A percentile compares a stretch with the other conserved stretches of the same genome.
Evolutionary conservation across 92 coral and sea anemone genomes (phyloP).

Genomic region (Pocillopora grandis): DNA sequence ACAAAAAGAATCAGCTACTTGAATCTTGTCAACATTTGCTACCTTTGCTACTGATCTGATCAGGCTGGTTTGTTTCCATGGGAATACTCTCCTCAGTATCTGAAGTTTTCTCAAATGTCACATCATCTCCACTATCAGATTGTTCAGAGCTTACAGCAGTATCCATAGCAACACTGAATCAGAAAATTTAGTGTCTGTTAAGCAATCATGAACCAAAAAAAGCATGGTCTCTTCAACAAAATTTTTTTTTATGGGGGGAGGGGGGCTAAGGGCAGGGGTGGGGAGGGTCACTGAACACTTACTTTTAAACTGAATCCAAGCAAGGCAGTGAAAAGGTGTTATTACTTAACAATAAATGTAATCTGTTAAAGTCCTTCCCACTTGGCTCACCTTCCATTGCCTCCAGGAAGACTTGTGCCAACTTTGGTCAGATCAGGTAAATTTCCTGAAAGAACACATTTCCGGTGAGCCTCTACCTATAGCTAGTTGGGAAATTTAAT

Average conservation of each 20-base stretch:
- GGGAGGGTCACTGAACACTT: too few species aligned
- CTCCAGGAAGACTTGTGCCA: neutral
- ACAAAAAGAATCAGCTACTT: neutral
- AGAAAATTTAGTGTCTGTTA: neutral
- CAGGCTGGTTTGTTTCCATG: slow-evolving; percentile 41
- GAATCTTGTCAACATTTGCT: neutral
- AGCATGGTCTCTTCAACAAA: neutral
- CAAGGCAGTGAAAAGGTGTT: too few species aligned
- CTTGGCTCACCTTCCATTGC: slow-evolving; percentile 1
- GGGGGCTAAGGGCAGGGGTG: too few species aligned
- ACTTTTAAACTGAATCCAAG: too few species aligned
- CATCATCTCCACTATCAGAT: slow-evolving; percentile 28
- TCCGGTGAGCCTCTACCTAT: neutral
- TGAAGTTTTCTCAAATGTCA: slow-evolving; percentile 26
- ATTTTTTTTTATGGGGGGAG: too few species aligned
- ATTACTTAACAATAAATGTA: too few species aligned
- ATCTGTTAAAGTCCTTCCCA: neutral
- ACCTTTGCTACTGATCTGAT: slow-evolving; percentile 10
- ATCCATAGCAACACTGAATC: slow-evolving; percentile 51
- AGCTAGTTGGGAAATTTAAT: neutral
- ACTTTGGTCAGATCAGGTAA: slow-evolving; percentile 22
- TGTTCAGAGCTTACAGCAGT: slow-evolving; percentile 37
- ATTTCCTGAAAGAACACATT: slow-evolving; percentile 1
- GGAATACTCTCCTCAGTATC: slow-evolving; percentile 37
- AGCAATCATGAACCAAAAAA: neutral